Evolutionary conservation across 2,113 vertebrate species (phyloP).

Genomic region (Brachyhypopomus occidentalis): DNA sequence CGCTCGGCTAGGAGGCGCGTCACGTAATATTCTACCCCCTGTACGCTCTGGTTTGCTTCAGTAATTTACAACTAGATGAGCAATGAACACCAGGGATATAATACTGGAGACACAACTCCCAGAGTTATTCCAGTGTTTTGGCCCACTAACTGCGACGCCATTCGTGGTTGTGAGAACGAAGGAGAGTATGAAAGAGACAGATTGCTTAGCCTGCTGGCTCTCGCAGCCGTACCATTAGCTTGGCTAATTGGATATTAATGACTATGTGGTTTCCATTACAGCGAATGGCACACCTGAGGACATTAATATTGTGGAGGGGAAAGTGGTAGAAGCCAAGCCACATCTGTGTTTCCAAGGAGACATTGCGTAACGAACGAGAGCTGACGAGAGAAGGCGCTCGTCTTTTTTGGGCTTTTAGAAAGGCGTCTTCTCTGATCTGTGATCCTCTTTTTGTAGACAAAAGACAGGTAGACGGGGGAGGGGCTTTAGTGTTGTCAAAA

Average conservation of each 20-base stretch:
- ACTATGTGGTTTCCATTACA: constrained; percentile 69
- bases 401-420: constrained; percentile 33
- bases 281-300: constrained; percentile 51
- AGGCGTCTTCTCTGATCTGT: constrained; percentile 19
- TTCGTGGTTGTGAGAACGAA: constrained; percentile 50
- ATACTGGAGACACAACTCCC: constrained; percentile 13
- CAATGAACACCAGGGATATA: constrained; percentile 22
- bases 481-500: background rate
- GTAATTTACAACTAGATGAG: constrained; percentile 18
- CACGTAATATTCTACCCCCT: constrained; percentile 13
- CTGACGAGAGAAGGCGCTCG: constrained; percentile 43
- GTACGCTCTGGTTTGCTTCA: constrained; percentile 1
- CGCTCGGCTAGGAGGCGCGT: background rate
- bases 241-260: constrained; percentile 79
- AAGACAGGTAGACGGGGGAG: background rate
- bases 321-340: constrained; percentile 52
- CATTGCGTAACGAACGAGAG: constrained; percentile 60
- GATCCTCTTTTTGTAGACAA: constrained; percentile 24
- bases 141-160: constrained; percentile 26
- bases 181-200: constrained; percentile 57
- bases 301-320: constrained; percentile 54
- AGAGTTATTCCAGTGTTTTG: constrained; percentile 20
- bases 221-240: constrained; percentile 68
- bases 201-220: constrained; percentile 68
- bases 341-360: constrained; percentile 59